These are phyloP conservation scores for Apistogramma diplotaenia DNA, from an alignment of 2,113 vertebrate genomes.

Conservation along the genomic window DNA sequence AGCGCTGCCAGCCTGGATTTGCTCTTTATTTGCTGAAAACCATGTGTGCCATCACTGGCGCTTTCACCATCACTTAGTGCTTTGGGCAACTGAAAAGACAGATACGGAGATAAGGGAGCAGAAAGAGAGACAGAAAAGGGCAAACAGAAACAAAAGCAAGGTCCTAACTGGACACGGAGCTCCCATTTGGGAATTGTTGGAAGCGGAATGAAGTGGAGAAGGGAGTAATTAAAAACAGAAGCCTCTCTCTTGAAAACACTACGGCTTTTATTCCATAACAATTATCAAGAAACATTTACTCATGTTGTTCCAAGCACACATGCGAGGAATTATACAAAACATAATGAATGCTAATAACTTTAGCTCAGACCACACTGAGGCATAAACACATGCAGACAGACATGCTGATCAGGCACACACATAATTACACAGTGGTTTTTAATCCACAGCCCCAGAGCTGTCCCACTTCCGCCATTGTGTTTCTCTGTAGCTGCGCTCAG, in stretches of 20 bases:
- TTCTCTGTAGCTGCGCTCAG: neutral
- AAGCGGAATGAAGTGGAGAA: conserved; percentile 24
- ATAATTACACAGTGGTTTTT: conserved; percentile 4
- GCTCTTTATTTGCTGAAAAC: conserved; percentile 35
- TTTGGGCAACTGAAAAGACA: neutral
- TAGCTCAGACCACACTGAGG: conserved; percentile 15
- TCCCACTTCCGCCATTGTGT: neutral
- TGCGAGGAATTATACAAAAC: conserved; percentile 16
- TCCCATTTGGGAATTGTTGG: conserved; percentile 59
- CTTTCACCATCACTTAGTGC: neutral
- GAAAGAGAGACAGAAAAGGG: conserved; percentile 5
- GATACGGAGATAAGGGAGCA: conserved; percentile 16
- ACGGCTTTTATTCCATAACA: conserved; percentile 41
- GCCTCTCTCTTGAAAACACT: conserved; percentile 24
- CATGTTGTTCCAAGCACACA: conserved; percentile 18
- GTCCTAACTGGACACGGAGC: conserved; percentile 61
- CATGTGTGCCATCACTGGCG: conserved; percentile 9
- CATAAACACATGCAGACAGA: neutral
- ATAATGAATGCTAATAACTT: conserved; percentile 32
- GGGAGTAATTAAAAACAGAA: conserved; percentile 72
- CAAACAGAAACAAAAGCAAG: conserved; percentile 57
- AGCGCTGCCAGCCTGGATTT: conserved; percentile 8
- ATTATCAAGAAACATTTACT: conserved; percentile 26
- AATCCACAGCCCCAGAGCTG: conserved; percentile 12
- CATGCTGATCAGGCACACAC: neutral